A percentile compares a stretch with the other conserved stretches of the same genome.
Evolutionary conservation across 2,888 invertebrate genomes (phyloP).

Genomic region (Pollenia amentaria): DNA sequence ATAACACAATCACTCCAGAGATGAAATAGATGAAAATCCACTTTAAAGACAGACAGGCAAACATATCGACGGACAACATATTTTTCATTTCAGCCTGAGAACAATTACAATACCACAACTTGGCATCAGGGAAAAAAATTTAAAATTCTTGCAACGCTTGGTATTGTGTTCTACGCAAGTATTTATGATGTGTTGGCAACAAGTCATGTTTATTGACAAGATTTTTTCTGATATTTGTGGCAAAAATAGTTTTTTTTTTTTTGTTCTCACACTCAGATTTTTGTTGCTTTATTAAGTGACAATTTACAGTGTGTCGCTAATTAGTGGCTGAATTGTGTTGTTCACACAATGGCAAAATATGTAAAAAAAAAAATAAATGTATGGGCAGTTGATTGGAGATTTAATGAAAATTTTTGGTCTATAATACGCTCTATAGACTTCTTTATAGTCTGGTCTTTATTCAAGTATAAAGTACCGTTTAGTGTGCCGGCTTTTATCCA

Average conservation of each 20-base stretch:
- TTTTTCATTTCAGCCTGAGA: conserved; percentile 50
- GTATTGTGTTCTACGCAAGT: conserved; percentile 3
- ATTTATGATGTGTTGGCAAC: conserved; percentile 68
- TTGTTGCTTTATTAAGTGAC: conserved; percentile 45
- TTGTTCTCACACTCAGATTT: conserved; percentile 10
- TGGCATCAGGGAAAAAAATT: conserved; percentile 23
- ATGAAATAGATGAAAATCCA: conserved; percentile 61
- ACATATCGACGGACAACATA: conserved; percentile 56
- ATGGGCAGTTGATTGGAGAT: conserved; percentile 3
- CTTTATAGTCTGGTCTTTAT: no score
- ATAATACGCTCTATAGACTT: no score
- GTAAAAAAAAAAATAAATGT: no score
- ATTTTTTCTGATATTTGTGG: conserved; percentile 35
- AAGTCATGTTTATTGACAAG: conserved; percentile 61
- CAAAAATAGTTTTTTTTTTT: conserved; percentile 12
- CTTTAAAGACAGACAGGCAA: conserved; percentile 42
- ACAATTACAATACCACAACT: conserved; percentile 52
- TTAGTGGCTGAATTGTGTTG: conserved; percentile 59
- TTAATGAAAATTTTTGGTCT: background rate
- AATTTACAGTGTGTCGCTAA: conserved; percentile 70
- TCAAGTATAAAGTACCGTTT: no score
- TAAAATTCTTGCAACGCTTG: conserved; percentile 32
- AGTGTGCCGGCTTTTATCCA: no score
- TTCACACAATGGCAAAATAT: background rate
- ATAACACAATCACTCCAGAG: conserved; percentile 48